Conservation (phyloP, 1,140 invertebrate genomes). For the Cryptotermes secundus region DNA sequence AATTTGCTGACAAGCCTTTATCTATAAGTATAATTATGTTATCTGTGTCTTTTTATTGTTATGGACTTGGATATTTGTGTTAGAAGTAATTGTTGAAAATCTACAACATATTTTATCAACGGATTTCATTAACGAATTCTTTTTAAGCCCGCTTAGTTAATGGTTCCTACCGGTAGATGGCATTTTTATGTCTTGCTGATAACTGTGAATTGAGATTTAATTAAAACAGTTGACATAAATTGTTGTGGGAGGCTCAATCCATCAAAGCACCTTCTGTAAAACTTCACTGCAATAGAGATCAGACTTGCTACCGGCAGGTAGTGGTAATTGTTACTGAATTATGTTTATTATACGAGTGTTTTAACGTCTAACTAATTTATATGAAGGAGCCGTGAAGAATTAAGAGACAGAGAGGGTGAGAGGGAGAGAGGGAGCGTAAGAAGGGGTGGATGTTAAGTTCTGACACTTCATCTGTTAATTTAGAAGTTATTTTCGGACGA, state of each 20-base stretch:
- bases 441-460: neutral
- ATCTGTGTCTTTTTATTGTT: neutral
- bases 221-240: neutral
- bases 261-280: neutral
- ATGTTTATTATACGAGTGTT: neutral
- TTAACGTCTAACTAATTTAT: neutral
- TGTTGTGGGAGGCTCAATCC: neutral
- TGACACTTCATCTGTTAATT: neutral
- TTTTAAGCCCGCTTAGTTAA: neutral
- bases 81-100: neutral
- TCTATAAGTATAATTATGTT: neutral
- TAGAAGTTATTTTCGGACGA: neutral
- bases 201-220: neutral
- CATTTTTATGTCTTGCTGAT: slow-evolving; percentile 2
- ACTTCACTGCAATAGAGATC: neutral
- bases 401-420: too few species aligned
- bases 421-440: too few species aligned
- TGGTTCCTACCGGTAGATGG: neutral
- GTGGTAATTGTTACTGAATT: neutral
- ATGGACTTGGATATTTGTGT: neutral
- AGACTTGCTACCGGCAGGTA: neutral
- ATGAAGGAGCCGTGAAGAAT: neutral
- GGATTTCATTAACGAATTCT: neutral
- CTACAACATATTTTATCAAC: neutral
- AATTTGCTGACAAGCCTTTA: neutral